A percentile compares a stretch with the other conserved stretches of the same genome.
Evolutionary conservation across 2,113 vertebrate species (phyloP).

Genomic region (Chamaea fasciata): DNA sequence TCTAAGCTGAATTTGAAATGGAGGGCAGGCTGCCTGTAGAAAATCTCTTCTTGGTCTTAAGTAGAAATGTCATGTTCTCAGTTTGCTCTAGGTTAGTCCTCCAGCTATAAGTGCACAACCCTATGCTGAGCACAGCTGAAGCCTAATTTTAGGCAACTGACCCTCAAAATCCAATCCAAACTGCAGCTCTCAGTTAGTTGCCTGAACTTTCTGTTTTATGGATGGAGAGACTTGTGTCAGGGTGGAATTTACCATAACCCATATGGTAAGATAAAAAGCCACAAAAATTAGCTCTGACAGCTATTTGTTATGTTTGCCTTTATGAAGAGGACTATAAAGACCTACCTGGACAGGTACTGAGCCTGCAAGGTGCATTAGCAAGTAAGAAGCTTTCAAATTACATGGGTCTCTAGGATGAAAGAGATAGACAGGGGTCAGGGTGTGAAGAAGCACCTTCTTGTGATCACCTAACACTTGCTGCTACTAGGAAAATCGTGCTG

Average conservation of each 20-base stretch:
- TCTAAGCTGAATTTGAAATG: neutral
- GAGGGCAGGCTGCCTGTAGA: neutral
- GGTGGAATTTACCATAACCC: neutral
- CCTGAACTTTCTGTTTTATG: neutral
- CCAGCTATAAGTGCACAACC: neutral
- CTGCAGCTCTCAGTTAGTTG: neutral
- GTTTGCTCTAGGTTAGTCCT: neutral
- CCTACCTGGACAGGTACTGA: neutral
- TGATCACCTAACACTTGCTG: neutral
- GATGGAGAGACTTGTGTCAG: neutral
- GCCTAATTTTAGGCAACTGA: neutral
- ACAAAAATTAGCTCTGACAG: neutral
- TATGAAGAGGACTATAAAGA: neutral
- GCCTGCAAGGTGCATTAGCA: neutral
- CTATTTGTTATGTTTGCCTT: neutral
- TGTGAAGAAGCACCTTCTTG: neutral
- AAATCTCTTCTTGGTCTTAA: neutral
- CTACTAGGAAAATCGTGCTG: neutral
- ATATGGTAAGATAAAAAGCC: neutral
- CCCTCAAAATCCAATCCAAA: neutral
- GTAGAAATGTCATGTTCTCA: rapidly evolving
- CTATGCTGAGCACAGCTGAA: neutral
- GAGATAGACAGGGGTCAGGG: neutral
- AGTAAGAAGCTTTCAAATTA: neutral
- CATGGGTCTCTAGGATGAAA: neutral